A percentile compares a stretch with the other conserved stretches of the same genome.
These are phyloP conservation scores for Exocentrus adspersus DNA, from an alignment of 2,888 invertebrate species.

Conservation along the genomic window DNA sequence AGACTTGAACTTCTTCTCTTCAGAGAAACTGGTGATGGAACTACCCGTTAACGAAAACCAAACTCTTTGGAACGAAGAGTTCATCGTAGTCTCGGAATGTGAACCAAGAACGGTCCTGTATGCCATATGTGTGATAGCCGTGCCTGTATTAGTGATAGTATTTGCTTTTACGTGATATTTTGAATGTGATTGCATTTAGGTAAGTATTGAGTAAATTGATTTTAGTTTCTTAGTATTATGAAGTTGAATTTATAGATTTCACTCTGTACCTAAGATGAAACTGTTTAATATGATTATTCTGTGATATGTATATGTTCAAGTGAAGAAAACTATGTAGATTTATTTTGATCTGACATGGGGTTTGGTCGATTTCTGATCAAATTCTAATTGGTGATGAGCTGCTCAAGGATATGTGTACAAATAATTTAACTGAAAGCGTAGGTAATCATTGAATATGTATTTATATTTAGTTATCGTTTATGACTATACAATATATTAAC, in stretches of 20 bases:
- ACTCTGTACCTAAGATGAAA: too few relatives aligned
- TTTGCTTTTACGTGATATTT: slow-evolving; percentile 75
- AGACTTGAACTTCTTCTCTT: slow-evolving; percentile 74
- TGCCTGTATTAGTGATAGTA: slow-evolving; percentile 76
- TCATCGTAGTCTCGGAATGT: slow-evolving; percentile 77
- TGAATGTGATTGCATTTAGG: not conserved
- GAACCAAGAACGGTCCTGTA: slow-evolving; percentile 79
- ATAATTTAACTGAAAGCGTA: not conserved
- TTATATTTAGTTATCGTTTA: too few relatives aligned
- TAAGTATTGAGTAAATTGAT: not conserved
- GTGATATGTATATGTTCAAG: not conserved
- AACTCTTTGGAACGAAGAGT: slow-evolving; percentile 78
- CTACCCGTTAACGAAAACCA: slow-evolving; percentile 72
- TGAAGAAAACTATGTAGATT: not conserved
- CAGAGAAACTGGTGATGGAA: slow-evolving; percentile 76
- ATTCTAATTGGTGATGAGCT: not conserved
- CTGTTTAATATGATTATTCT: not conserved
- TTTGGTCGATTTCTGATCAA: not conserved
- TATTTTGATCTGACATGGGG: not conserved
- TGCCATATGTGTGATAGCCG: slow-evolving; percentile 73
- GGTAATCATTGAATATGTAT: too few relatives aligned
- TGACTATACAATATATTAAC: too few relatives aligned
- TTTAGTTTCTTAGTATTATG: too few relatives aligned
- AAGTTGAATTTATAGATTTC: too few relatives aligned
- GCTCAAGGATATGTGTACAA: slow-evolving; percentile 1